Conservation (phyloP, 2,888 invertebrate species). For the Argynnis bischoffii region DNA sequence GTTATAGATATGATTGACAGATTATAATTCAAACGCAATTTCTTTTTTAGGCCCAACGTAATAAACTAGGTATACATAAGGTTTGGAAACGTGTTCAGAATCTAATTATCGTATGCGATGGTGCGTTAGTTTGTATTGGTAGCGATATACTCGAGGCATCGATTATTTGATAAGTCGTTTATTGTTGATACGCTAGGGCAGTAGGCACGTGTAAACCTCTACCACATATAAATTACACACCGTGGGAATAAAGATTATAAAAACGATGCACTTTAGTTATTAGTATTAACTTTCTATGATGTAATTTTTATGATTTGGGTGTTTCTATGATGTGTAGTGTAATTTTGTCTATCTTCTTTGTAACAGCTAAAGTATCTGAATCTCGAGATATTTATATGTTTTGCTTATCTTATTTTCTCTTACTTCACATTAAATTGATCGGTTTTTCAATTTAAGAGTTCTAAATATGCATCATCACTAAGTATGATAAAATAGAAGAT, state of each 20-base stretch:
- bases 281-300: neutral
- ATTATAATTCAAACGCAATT: slow-evolving; percentile 18
- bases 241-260: slow-evolving; percentile 21
- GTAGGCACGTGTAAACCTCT: slow-evolving; percentile 51
- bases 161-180: slow-evolving; percentile 72
- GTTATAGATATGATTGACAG: slow-evolving; percentile 9
- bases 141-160: slow-evolving; percentile 54
- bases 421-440: too few relatives aligned
- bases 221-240: slow-evolving; percentile 34
- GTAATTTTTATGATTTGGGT: too few relatives aligned
- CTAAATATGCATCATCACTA: too few relatives aligned
- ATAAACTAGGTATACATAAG: slow-evolving; percentile 16
- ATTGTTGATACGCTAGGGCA: slow-evolving; percentile 57
- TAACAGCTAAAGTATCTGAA: too few relatives aligned
- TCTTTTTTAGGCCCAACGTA: slow-evolving; percentile 3
- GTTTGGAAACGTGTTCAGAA: slow-evolving; percentile 29
- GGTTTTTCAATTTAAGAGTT: too few relatives aligned
- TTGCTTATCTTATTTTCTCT: too few relatives aligned
- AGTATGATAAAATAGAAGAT: neutral
- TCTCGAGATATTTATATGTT: too few relatives aligned
- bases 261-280: slow-evolving; percentile 5
- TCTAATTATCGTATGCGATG: slow-evolving; percentile 41
- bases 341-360: too few relatives aligned
- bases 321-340: too few relatives aligned
- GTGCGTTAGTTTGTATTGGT: slow-evolving; percentile 40